Conservation (phyloP, 2,113 vertebrate genomes). For the Macquaria ambigua region DNA sequence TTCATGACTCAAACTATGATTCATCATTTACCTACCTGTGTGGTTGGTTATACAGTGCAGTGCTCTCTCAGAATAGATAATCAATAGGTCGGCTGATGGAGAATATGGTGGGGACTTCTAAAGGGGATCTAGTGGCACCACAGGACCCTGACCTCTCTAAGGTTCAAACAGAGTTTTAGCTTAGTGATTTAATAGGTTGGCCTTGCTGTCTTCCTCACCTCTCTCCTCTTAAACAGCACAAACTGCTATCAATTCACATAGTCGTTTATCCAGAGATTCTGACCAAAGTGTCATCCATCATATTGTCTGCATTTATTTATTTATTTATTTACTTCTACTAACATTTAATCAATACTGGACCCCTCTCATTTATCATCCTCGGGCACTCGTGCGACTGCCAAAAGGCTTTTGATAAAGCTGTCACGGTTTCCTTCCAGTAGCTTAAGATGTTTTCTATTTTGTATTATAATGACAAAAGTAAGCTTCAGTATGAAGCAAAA, state of each 20-base stretch:
- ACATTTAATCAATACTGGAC: conserved; percentile 36
- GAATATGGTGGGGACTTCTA: not conserved
- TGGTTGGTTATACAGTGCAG: not conserved
- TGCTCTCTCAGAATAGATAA: conserved; percentile 8
- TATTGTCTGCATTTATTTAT: conserved; percentile 9
- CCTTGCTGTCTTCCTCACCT: conserved; percentile 22
- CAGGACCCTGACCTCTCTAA: not conserved
- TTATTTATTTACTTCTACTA: not conserved
- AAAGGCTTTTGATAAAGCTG: conserved; percentile 21
- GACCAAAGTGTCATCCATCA: conserved; percentile 44
- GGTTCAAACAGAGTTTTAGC: conserved; percentile 10
- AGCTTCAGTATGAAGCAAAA: not conserved
- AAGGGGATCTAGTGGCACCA: conserved; percentile 1
- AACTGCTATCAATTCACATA: not conserved
- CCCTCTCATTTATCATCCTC: conserved; percentile 50
- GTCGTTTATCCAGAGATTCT: conserved; percentile 16
- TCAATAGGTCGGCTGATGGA: conserved; percentile 24
- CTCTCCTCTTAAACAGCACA: conserved; percentile 4
- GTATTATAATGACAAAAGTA: not conserved
- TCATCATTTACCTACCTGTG: not conserved
- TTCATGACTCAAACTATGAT: not conserved
- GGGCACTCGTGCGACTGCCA: not conserved
- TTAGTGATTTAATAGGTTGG: conserved; percentile 21
- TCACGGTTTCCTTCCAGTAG: conserved; percentile 1
- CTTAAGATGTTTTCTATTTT: conserved; percentile 1